Conservation (phyloP, 2,797 vertebrate species). For the Geotrypetes seraphini region DNA sequence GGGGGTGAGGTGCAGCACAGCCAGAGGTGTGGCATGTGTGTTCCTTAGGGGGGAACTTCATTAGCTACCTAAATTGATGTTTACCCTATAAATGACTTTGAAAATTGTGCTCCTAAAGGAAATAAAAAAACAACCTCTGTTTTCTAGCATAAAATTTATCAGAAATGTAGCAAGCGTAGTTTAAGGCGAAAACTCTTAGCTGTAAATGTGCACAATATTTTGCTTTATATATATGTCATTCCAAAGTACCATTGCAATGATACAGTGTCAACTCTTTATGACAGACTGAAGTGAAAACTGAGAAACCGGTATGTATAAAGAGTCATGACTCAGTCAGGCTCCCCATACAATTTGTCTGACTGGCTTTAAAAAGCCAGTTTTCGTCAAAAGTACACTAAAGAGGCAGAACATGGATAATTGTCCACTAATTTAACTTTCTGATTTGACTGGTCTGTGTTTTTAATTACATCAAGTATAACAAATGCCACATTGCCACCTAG, state of each 20-base stretch:
- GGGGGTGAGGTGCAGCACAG: too few relatives aligned
- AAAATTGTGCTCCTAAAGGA: too few relatives aligned
- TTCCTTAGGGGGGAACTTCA: too few relatives aligned
- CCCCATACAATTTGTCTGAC: constrained; percentile 75
- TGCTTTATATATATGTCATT: constrained; percentile 98
- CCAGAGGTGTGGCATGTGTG: too few relatives aligned
- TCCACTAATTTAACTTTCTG: constrained; percentile 53
- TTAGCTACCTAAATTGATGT: too few relatives aligned
- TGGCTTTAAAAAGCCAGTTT: constrained; percentile 59
- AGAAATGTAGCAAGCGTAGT: constrained; percentile 37
- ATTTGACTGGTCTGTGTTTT: constrained; percentile 33
- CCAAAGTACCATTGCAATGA: constrained; percentile 81
- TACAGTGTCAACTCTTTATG: constrained; percentile 97
- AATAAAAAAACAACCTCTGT: constrained; percentile 19
- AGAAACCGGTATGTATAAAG: constrained; percentile 76
- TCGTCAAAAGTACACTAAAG: constrained; percentile 34
- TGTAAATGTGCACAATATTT: constrained; percentile 98
- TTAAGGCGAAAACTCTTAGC: constrained; percentile 55
- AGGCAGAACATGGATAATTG: constrained; percentile 45
- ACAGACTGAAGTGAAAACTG: constrained; percentile 98
- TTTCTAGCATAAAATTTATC: constrained; percentile 25
- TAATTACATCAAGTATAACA: constrained; percentile 23
- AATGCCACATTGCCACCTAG: constrained; percentile 51
- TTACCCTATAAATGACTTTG: too few relatives aligned
- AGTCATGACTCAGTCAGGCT: constrained; percentile 73